A percentile compares a stretch with the other conserved stretches of the same genome.
phyloP scores from a whole-genome alignment of 2,113 vertebrate species.

The Campylomormyrus tamandua region DNA sequence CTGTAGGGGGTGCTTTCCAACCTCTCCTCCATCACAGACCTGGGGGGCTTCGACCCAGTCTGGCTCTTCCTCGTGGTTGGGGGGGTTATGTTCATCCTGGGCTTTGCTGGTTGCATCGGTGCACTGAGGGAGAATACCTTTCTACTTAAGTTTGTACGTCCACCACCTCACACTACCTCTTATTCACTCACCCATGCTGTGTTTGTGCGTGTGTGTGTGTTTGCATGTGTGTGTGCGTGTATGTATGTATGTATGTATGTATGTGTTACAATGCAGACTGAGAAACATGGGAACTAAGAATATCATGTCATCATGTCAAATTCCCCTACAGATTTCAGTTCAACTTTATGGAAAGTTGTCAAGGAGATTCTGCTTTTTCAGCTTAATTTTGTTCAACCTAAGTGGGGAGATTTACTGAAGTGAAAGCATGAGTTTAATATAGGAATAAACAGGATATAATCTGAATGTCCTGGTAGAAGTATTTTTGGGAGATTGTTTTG shows the following conservation, averaged over 20 bases:
- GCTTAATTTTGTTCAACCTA: not conserved
- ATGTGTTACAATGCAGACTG: not conserved
- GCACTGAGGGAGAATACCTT: slow-evolving; percentile 79
- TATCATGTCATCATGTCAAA: not conserved
- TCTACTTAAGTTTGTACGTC: slow-evolving; percentile 75
- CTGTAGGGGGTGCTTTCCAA: slow-evolving; percentile 77
- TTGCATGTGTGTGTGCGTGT: not conserved
- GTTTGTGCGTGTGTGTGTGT: not conserved
- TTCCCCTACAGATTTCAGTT: not conserved
- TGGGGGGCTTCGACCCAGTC: slow-evolving; percentile 80
- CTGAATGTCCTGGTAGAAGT: not conserved
- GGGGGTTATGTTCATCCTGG: slow-evolving; percentile 84
- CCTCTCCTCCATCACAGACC: slow-evolving; percentile 80
- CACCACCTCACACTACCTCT: not conserved
- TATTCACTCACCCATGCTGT: not conserved
- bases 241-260: too few species aligned
- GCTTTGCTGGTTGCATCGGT: slow-evolving; percentile 82
- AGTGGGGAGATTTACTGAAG: not conserved
- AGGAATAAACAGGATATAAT: not conserved
- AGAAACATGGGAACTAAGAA: not conserved
- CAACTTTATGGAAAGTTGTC: not conserved
- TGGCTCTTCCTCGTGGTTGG: slow-evolving; percentile 84
- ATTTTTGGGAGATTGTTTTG: not conserved
- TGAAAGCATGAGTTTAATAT: not conserved
- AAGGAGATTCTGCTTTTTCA: not conserved